A percentile compares a stretch with the other conserved stretches of the same genome.
Evolutionary conservation across 2,888 invertebrate genomes (phyloP).

Genomic region (Zygogramma bicolorata): DNA sequence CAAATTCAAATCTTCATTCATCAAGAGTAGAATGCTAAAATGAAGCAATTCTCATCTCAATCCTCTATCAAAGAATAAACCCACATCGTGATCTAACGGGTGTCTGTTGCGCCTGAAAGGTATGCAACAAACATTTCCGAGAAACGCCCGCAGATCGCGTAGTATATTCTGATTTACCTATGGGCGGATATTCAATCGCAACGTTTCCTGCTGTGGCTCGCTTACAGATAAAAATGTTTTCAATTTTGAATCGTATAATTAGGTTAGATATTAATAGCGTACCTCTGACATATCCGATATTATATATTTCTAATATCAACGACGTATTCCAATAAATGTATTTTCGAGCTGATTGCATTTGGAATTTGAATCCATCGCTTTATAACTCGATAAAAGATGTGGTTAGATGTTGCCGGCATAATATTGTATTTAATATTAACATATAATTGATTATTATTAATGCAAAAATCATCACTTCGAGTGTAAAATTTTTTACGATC

Average conservation of each 20-base stretch:
- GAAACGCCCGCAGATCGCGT: constrained; percentile 2
- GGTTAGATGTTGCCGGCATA: not conserved
- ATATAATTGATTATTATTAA: not conserved
- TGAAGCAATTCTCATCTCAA: too few species aligned
- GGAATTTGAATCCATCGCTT: not conserved
- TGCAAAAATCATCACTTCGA: not conserved
- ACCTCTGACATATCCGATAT: constrained; percentile 14
- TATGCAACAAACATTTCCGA: constrained; percentile 26
- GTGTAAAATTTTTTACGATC: too few species aligned
- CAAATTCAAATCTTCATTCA: too few species aligned
- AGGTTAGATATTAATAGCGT: constrained; percentile 44
- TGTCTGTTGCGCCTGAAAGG: constrained; percentile 12
- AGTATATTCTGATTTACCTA: constrained; percentile 1
- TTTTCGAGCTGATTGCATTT: not conserved
- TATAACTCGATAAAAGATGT: not conserved
- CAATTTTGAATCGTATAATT: constrained; percentile 36
- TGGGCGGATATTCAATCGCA: constrained; percentile 23
- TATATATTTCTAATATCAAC: not conserved
- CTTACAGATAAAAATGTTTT: constrained; percentile 35
- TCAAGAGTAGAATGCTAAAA: too few species aligned
- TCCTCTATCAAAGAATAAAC: not conserved
- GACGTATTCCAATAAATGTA: not conserved
- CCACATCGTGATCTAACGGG: not conserved
- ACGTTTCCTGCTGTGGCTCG: constrained; percentile 24
- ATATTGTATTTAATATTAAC: not conserved